Evolutionary conservation across 2,797 vertebrate genomes (phyloP).

Genomic region (Syngnathus rostellatus): DNA sequence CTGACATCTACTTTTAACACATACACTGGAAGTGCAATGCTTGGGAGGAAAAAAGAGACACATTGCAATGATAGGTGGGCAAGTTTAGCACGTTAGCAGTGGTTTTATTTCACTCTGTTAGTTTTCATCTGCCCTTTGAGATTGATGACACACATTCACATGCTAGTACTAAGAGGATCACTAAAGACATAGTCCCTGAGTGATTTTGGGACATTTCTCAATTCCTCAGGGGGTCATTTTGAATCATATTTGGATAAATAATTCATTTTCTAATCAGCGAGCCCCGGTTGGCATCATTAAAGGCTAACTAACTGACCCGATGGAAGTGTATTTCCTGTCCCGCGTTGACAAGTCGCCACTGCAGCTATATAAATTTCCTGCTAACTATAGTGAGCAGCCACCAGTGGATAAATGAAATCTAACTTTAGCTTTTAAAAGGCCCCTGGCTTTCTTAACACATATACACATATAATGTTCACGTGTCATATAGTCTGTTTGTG

Average conservation of each 20-base stretch:
- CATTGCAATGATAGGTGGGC: neutral
- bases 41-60: neutral
- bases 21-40: neutral
- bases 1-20: conserved; percentile 1
- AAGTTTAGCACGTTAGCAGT: no score
- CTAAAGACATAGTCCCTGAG: conserved; percentile 14
- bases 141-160: conserved; percentile 1
- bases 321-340: conserved; percentile 49
- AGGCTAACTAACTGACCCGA: conserved; percentile 49
- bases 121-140: neutral
- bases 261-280: conserved; percentile 67
- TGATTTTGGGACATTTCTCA: conserved; percentile 39
- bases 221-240: conserved; percentile 56
- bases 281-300: conserved; percentile 50
- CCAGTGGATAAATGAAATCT: conserved; percentile 51
- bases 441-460: conserved; percentile 14
- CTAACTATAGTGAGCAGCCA: conserved; percentile 62
- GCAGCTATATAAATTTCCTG: conserved; percentile 59
- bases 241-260: conserved; percentile 40
- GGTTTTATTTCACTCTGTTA: neutral
- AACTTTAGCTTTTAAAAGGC: conserved; percentile 54
- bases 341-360: conserved; percentile 46
- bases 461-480: neutral
- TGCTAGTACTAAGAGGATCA: neutral
- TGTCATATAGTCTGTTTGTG: neutral